phyloP scores from a whole-genome alignment of 2,113 vertebrate genomes.

The Aphyosemion australe region DNA sequence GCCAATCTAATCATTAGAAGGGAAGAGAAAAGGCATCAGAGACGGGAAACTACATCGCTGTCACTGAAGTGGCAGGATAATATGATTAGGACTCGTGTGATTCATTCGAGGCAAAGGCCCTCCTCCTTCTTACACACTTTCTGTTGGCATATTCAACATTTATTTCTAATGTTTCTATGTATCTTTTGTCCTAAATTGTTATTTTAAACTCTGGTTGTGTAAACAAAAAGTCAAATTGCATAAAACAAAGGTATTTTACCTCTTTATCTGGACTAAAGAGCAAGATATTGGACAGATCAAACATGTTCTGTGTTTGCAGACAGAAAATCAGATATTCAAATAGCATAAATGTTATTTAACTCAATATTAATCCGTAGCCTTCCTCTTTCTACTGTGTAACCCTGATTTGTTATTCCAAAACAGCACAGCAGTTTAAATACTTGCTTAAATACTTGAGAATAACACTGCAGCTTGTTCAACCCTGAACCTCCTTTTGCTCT shows the following conservation, averaged over 20 bases:
- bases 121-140: constrained; percentile 47
- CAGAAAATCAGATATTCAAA: constrained; percentile 10
- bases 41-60: constrained; percentile 62
- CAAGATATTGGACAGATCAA: background rate
- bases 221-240: background rate
- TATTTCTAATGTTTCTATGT: constrained; percentile 22
- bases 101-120: constrained; percentile 66
- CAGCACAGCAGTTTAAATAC: constrained; percentile 53
- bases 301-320: background rate
- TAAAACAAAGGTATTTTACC: background rate
- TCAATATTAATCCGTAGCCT: background rate
- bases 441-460: constrained; percentile 70
- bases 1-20: constrained; percentile 79
- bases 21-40: constrained; percentile 60
- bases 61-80: constrained; percentile 74
- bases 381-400: background rate
- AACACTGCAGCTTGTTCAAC: constrained; percentile 41
- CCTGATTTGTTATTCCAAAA: constrained; percentile 7
- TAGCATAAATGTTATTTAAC: background rate
- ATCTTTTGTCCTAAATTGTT: constrained; percentile 7
- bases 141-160: constrained; percentile 24
- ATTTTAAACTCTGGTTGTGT: constrained; percentile 8
- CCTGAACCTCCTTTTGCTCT: background rate
- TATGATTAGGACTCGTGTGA: constrained; percentile 77
- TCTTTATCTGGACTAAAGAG: background rate